These are phyloP conservation scores for Aptenodytes patagonicus DNA, from an alignment of 2,113 vertebrate species.

Conservation along the genomic window DNA sequence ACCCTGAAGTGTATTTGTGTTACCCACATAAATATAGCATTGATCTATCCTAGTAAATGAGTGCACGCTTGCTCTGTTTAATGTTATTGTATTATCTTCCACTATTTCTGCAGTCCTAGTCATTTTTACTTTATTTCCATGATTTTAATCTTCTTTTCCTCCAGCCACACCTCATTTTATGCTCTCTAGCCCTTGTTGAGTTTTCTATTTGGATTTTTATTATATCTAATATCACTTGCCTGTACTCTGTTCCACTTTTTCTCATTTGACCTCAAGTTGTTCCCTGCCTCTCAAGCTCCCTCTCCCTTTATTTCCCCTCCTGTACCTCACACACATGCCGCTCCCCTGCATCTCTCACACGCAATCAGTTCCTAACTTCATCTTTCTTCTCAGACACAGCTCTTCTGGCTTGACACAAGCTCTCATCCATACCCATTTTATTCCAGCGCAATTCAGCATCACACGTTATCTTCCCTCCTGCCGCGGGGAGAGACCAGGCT, in stretches of 20 bases:
- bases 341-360: not conserved
- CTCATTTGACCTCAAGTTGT: not conserved
- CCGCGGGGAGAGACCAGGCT: not conserved
- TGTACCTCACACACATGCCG: not conserved
- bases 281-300: not conserved
- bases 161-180: not conserved
- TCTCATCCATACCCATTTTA: not conserved
- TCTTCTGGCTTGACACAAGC: not conserved
- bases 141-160: not conserved
- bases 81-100: not conserved
- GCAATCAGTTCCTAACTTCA: not conserved
- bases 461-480: not conserved
- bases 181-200: not conserved
- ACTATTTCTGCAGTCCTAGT: not conserved
- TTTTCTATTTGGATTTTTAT: not conserved
- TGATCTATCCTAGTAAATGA: not conserved
- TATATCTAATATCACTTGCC: not conserved
- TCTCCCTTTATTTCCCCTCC: not conserved
- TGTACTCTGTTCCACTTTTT: not conserved
- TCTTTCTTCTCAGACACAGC: not conserved
- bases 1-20: not conserved
- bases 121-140: not conserved
- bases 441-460: not conserved
- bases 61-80: not conserved
- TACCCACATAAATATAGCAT: not conserved